Base-by-base conservation (phyloP, 2,113 vertebrate species). In the Brevimyrus niger region DNA sequence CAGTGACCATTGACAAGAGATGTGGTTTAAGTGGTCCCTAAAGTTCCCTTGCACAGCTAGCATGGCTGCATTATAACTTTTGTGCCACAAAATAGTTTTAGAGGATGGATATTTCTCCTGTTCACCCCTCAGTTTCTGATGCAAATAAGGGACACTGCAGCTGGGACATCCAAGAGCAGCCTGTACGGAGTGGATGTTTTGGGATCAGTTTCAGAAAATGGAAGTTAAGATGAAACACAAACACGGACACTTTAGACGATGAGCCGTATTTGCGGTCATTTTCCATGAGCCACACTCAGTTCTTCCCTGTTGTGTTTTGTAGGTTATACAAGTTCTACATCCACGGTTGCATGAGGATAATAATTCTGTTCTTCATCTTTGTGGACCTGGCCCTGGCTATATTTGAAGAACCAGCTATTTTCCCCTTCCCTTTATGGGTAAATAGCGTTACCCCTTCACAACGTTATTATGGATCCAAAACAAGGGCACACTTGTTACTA, bases 261-360 rank as follows among this genome's bases (percentile, higher is more conserved):
- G 69, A 6, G 15, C 42, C n/a, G 11, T 90, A 31, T 90, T 84
- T 92, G 89, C 27, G 82, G 38, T 82, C 69, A n/a, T 47, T 17
- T 87, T 42, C 17, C 55, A 27, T 42, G n/a, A 27, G 17, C 3
- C 76, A 17, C 47, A 44, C n/a, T 53, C 80, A n/a, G 27, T 11
- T 38, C 42, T 35, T 76, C 27, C 3, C 13, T 3, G 85, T 42
- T 21, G 58, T 89, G 23, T 35, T 19, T 51, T 90, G 50, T 90
- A 99, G 98, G 86, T 95, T 98, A 46, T 99, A 99, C 90, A 92
- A 94, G 69, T 95, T 97, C 88, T 98, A 99, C 90, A 98, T 98
- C 93, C 97, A 98, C 93, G 97, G 97, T 97, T 58, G 93, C 8
- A 95, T 95, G 88, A 92, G 93, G 92, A 92, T 94, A 0, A 87